Percentiles rank a stretch among this genome's conserved stretches.
These are phyloP conservation scores for Sogatella furcifera DNA, from an alignment of 1,140 invertebrate genomes.

Conservation along the genomic window DNA sequence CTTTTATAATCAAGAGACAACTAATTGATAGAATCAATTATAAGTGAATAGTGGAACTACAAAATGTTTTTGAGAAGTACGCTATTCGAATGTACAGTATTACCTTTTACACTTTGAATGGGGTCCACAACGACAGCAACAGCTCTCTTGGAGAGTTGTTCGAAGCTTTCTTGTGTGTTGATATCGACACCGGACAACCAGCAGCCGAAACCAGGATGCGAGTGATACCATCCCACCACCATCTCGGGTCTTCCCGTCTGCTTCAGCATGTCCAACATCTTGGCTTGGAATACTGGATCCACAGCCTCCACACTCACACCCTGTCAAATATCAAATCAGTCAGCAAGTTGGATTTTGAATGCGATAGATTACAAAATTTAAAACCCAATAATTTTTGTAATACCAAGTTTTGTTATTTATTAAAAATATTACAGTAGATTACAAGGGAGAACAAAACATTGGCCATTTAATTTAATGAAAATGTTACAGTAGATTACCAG, in stretches of 20 bases:
- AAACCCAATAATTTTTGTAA: too few species aligned
- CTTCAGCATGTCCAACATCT: constrained; percentile 99
- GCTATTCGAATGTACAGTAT: background rate
- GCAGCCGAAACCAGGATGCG: constrained; percentile 99
- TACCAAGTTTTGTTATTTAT: too few species aligned
- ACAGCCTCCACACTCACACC: constrained; percentile 99
- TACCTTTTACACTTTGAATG: constrained; percentile 96
- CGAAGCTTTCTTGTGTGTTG: constrained; percentile 99
- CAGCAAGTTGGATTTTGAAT: too few species aligned
- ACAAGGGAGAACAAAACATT: too few species aligned
- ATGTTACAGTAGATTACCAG: too few species aligned
- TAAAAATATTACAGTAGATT: too few species aligned
- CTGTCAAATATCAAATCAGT: constrained; percentile 41
- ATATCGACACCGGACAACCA: constrained; percentile 99
- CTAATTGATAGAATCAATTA: too few species aligned
- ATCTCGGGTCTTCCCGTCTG: constrained; percentile 98
- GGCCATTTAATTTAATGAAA: too few species aligned
- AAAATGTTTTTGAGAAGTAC: too few species aligned
- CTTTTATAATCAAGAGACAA: too few species aligned
- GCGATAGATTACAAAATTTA: too few species aligned
- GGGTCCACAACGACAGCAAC: constrained; percentile 99
- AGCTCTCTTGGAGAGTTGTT: constrained; percentile 93
- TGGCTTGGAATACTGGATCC: constrained; percentile 99
- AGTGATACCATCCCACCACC: constrained; percentile 99
- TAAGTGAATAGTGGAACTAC: too few species aligned